Base-by-base conservation (phyloP, 2,888 invertebrate genomes). In the Drosophila monieri region DNA sequence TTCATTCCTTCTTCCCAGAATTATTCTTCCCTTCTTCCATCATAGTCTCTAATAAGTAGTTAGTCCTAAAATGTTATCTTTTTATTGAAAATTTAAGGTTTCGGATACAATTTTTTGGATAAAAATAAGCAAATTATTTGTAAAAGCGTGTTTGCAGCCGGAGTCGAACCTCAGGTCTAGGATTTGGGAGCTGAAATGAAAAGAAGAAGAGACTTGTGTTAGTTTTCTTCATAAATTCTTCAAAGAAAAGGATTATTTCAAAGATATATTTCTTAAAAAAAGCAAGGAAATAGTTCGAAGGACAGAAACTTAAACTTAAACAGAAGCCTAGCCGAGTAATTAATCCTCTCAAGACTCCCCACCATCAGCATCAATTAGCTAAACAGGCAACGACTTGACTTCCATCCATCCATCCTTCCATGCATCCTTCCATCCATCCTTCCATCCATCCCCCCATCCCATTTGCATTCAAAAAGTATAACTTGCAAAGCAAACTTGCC, bases 401-500 rank as follows among this genome's bases (percentile, higher is more conserved):
- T 39, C n/a, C 27, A 8, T 6, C 25, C 25, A 0, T 6, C 25
- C 25, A 6, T 1, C 6, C 6, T 4, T 6, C 23, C n/a, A n/a
- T n/a, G n/a, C 23, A 5, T 23, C 5, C 23, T 23, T 6, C 23
- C 23, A 18, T 21, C 25, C 23, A 4, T 23, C 4, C 23, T 6
- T 23, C 23, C 23, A 6, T 23, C 23, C 23, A 23, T 23, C 23
- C 23, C 5, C 5, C 6, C 23, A 1, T 18, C 35, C 71, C 51
- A 51, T 71, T 61, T 41, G 71, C 61, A 69, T 71, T 51, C 44
- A 25, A 64, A 65, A 64, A 58, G 65, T 72, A 85, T 78, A 75
- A 68, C 69, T 84, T 76, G 76, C 67, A 70, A 46, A 68, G 80
- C 64, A 76, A 81, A 76, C 68, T n/a, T n/a, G 66, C 65, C 25